Evolutionary conservation across 1,140 invertebrate species (phyloP).

Genomic region (Tetramorium parvispinum): DNA sequence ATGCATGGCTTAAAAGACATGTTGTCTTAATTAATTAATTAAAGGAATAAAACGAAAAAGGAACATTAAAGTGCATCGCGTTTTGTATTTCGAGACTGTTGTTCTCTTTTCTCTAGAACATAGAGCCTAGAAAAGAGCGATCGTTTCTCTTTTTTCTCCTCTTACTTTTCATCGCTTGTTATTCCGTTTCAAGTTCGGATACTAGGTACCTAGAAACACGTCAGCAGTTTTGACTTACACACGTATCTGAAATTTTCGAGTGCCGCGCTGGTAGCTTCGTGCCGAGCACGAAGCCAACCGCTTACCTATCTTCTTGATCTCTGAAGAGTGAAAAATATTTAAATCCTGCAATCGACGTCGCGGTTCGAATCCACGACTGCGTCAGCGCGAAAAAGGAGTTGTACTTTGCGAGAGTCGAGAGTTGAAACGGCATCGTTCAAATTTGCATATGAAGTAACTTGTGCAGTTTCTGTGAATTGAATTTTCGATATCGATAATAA

Average conservation of each 20-base stretch:
- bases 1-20: neutral
- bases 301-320: slow-evolving; percentile 82
- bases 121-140: neutral
- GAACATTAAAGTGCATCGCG: neutral
- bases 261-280: slow-evolving; percentile 77
- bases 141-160: neutral
- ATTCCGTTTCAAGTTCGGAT: neutral
- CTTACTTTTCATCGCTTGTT: neutral
- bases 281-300: slow-evolving; percentile 82
- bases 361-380: slow-evolving; percentile 30
- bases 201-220: slow-evolving; percentile 34
- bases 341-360: slow-evolving; percentile 74
- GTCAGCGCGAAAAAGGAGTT: slow-evolving; percentile 1
- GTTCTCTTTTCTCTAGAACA: neutral
- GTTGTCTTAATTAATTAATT: neutral
- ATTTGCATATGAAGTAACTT: neutral
- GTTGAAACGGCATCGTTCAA: neutral
- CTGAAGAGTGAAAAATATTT: slow-evolving; percentile 83
- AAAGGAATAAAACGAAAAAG: neutral
- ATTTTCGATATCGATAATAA: neutral
- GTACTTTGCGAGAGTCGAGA: neutral
- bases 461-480: neutral
- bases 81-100: neutral
- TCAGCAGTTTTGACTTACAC: slow-evolving; percentile 68
- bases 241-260: slow-evolving; percentile 70